A percentile compares a stretch with the other conserved stretches of the same genome.
phyloP scores from a whole-genome alignment of 37 sponge, comb jelly and placozoan species.

The Halichondria panicea region DNA sequence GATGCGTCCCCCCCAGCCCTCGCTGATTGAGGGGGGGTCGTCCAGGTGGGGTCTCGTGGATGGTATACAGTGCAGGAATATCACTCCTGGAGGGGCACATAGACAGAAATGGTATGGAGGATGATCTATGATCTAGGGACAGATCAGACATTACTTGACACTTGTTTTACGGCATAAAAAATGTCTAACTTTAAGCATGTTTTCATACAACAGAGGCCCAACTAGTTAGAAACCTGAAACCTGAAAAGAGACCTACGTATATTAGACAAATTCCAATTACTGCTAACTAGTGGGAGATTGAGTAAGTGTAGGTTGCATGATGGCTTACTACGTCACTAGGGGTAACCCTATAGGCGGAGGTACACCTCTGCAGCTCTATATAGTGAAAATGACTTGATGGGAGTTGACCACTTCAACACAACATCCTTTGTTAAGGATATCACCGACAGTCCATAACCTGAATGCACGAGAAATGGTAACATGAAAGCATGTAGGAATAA shows the following conservation, averaged over 20 bases:
- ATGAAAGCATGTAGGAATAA: too few relatives aligned
- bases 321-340: slow-evolving; percentile 70
- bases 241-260: too few relatives aligned
- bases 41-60: slow-evolving; percentile 61
- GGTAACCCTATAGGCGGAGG: slow-evolving; percentile 85
- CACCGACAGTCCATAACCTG: slow-evolving; percentile 39
- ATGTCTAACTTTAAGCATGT: too few relatives aligned
- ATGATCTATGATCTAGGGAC: too few relatives aligned
- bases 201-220: too few relatives aligned
- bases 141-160: too few relatives aligned
- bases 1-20: slow-evolving; percentile 82
- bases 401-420: slow-evolving; percentile 80
- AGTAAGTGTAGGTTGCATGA: not conserved
- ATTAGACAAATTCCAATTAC: too few relatives aligned
- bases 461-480: not conserved
- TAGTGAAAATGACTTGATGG: slow-evolving; percentile 51
- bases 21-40: slow-evolving; percentile 90
- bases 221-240: too few relatives aligned
- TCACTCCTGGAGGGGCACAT: too few relatives aligned
- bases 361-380: slow-evolving; percentile 72
- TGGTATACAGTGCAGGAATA: slow-evolving; percentile 78
- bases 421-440: slow-evolving; percentile 16
- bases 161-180: too few relatives aligned
- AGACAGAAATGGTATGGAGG: too few relatives aligned
- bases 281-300: too few relatives aligned